Conservation (phyloP, 35 echinoderm and acorn worm genomes). For the Ophiothrix spiculata region DNA sequence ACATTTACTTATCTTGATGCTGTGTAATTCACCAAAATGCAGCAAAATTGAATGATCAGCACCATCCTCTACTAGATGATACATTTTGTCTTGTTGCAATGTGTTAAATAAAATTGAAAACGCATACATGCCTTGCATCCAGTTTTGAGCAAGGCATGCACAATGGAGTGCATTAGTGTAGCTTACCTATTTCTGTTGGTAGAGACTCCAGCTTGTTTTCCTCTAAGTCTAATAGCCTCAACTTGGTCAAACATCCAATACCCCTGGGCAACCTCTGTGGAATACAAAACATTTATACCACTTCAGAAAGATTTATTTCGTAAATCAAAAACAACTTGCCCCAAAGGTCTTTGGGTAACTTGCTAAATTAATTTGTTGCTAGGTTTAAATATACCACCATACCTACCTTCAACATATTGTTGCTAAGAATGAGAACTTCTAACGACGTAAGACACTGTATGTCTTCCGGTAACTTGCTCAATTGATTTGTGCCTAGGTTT, state of each 20-base stretch:
- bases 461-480: constrained; percentile 86
- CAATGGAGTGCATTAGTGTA: neutral
- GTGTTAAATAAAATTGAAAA: too few species aligned
- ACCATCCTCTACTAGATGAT: too few species aligned
- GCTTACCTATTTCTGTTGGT: constrained; percentile 90
- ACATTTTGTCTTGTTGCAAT: too few species aligned
- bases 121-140: neutral
- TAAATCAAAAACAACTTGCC: too few species aligned
- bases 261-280: constrained; percentile 85
- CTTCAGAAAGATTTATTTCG: too few species aligned
- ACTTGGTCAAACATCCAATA: constrained; percentile 80
- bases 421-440: constrained; percentile 97
- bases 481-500: constrained; percentile 96
- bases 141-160: neutral
- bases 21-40: too few species aligned
- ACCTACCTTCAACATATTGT: constrained; percentile 94
- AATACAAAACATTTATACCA: constrained; percentile 22
- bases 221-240: constrained; percentile 79
- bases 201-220: constrained; percentile 90
- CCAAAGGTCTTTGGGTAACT: too few species aligned
- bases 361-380: too few species aligned
- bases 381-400: too few species aligned
- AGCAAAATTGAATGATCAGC: too few species aligned
- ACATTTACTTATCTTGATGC: too few species aligned
- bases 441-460: constrained; percentile 73